Conservation (phyloP, 1,140 invertebrate species). For the Agraylea sexmaculata region DNA sequence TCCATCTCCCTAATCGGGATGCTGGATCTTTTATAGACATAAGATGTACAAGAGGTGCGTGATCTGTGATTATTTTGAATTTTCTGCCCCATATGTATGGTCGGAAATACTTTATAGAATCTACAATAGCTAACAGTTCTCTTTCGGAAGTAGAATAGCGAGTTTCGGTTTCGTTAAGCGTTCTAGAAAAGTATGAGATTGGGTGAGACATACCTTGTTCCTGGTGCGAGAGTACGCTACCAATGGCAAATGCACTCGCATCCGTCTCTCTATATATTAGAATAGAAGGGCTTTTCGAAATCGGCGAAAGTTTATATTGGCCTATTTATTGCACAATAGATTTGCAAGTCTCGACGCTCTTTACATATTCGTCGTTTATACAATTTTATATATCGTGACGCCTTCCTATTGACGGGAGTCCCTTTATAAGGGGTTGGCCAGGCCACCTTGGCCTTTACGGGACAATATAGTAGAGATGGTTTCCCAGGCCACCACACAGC, state of each 20-base stretch:
- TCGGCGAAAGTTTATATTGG: too few species aligned
- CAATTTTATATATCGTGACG: not conserved
- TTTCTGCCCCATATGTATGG: conserved; percentile 36
- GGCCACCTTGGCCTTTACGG: too few species aligned
- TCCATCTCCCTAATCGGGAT: conserved; percentile 33
- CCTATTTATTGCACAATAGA: conserved; percentile 21
- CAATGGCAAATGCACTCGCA: conserved; percentile 22
- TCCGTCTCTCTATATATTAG: conserved; percentile 21
- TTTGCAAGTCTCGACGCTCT: conserved; percentile 7
- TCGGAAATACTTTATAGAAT: conserved; percentile 33
- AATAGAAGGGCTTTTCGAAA: too few species aligned
- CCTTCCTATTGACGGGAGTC: too few species aligned
- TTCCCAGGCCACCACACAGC: too few species aligned
- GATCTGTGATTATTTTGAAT: conserved; percentile 42
- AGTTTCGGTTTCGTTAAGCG: conserved; percentile 12
- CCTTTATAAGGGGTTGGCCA: too few species aligned
- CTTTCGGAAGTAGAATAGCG: conserved; percentile 28
- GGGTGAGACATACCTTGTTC: conserved; percentile 19
- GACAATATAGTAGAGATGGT: too few species aligned
- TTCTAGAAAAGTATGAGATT: conserved; percentile 14
- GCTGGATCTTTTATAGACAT: conserved; percentile 34
- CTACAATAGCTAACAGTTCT: conserved; percentile 32
- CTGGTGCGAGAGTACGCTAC: conserved; percentile 22
- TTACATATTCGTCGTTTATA: conserved; percentile 8
- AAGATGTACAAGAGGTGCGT: conserved; percentile 37